Base-by-base conservation (phyloP, 2,888 invertebrate genomes). In the Alcis repandata region DNA sequence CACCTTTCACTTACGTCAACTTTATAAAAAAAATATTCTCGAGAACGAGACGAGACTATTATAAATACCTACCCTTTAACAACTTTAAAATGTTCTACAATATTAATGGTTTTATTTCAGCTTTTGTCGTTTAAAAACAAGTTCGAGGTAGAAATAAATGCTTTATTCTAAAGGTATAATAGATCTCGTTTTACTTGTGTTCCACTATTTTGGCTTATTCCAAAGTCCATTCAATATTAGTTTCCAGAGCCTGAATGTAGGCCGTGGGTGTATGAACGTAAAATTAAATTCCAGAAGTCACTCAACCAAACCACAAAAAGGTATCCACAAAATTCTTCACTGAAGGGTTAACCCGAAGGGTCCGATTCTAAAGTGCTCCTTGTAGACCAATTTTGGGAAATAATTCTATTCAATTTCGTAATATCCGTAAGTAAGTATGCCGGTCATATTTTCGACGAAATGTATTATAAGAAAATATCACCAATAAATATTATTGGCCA, bases 251-350 rank as follows among this genome's bases (percentile, higher is more conserved):
- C 22, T 27, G 10, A 22, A 22, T 40, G 17, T 38, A 38, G 20
- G 10, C 13, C 38, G n/a, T 53, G 2, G 22, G 38, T 11, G 53
- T 40, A 53, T 17, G 2, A 20, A 10, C 19, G 27, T 41, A 13
- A 41, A 51, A 60, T 65, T 56, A 56, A 56, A 60, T 59, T 65
- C 54, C 51, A 36, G 56, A 43, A 32, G 56, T 62, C 57, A 62
- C 62, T 57, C 56, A 49, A 43, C 56, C 13, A 32, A 15, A 49
- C 62, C 57, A 49, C 43, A 36, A 63, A 49, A 57, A 41, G 49
- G 53, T 45, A 33, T 41, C 46, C 27, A 43, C 36, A 27, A 38
- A 49, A 59, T 60, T 68, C 51, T 52, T 27, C 15, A 43, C 45
- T n/a, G 11, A 52, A 58, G 17, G 36, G 56, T n/a, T 41, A 41